phyloP scores from a whole-genome alignment of 1,140 invertebrate genomes.

The Melanaphis sacchari region DNA sequence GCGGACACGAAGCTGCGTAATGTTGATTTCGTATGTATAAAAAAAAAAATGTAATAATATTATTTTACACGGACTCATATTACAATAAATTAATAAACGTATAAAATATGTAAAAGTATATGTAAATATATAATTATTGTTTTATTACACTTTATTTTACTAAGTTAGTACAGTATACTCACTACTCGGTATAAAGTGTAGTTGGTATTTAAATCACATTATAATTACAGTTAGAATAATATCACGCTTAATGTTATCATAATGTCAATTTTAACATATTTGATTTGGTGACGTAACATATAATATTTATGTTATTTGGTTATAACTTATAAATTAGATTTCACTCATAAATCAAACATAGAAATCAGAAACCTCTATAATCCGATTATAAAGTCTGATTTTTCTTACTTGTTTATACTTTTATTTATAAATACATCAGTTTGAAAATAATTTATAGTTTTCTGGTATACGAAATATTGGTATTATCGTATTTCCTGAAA shows the following conservation, averaged over 20 bases:
- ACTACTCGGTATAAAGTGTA: no score
- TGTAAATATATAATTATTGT: background rate
- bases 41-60: background rate
- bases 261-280: background rate
- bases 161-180: background rate
- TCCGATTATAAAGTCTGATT: background rate
- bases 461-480: background rate
- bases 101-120: background rate
- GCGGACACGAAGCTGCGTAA: background rate
- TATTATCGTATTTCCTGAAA: slow-evolving; percentile 17
- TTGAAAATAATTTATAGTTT: background rate
- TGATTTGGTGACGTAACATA: background rate
- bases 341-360: background rate
- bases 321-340: no score
- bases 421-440: background rate
- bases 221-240: background rate
- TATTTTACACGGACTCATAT: background rate
- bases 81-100: background rate
- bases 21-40: background rate
- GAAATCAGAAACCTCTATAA: slow-evolving; percentile 6
- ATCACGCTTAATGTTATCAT: background rate
- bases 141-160: background rate
- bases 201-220: background rate
- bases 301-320: background rate
- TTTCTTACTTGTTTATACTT: slow-evolving; percentile 7